Evolutionary conservation across 2,797 vertebrate species (phyloP), one percentile per base, ranked within the genome.

Genomic region (Kryptopterus vitreolus): DNA sequence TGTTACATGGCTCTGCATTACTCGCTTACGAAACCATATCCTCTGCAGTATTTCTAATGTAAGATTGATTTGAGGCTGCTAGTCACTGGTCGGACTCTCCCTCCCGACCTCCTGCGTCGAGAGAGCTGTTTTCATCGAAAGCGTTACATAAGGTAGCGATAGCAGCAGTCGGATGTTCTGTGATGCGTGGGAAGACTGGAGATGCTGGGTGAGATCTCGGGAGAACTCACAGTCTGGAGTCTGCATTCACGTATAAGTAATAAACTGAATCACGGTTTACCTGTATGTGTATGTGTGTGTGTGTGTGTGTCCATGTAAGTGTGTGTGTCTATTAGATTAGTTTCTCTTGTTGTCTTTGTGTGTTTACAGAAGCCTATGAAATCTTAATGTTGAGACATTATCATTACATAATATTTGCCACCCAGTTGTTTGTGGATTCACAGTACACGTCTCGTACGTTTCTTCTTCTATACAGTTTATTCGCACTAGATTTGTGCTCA

Each of bases 191-290:
- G 81, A 74, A 74, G 81, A 78, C 16, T 55, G 50, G 76, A 78
- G 63, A 82, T 72, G 58, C 76, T 82, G 31, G 16, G 50, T 58
- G 69, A 82, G 76, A 78, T 78, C 81, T 78, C 76, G 46, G 76
- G 81, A 82, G 81, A 79, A 33, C 52, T 43, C 33, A 26, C 76
- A 82, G 81, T 81, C 76, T 71, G 70, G 74, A 73, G 86, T 26
- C 85, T 86, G 84, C 86, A 86, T 82, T 87, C 88, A 83, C 88
- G 88, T 88, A 87, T 90, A 82, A 88, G 88, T 88, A 73, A 83
- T 82, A 53, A 35, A 79, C 91, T 90, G 89, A 90, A 79, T 91
- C 92, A 91, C 68, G 80, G 78, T 79, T 78, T 89, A 91, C 87
- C 89, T 88, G 79, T 57, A 76, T 57, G 29, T 76, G 55, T 73